These are phyloP conservation scores for Ellobium chinense DNA, from an alignment of 2,888 invertebrate genomes.

Conservation along the genomic window DNA sequence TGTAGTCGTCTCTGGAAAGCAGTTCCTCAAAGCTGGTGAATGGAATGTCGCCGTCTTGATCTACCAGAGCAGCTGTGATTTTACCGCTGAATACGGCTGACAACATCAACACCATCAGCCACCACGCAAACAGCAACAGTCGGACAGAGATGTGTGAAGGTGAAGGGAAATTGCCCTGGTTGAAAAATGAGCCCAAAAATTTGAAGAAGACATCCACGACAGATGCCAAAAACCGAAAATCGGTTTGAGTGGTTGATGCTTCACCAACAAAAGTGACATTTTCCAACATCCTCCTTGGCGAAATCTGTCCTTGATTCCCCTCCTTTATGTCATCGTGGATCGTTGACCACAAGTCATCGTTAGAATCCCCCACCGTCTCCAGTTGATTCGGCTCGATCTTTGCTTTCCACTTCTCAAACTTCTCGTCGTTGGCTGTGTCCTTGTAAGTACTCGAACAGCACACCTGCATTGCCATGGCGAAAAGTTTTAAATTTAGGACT, in stretches of 20 bases:
- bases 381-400: neutral
- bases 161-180: neutral
- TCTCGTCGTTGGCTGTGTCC: neutral
- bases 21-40: neutral
- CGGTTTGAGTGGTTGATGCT: neutral
- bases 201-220: neutral
- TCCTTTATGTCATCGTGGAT: neutral
- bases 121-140: neutral
- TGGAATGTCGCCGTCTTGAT: neutral
- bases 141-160: neutral
- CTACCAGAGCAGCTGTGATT: neutral
- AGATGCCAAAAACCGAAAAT: no score
- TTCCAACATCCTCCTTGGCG: neutral
- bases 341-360: neutral
- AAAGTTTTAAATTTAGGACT: no score
- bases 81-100: neutral
- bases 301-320: neutral
- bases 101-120: neutral
- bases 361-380: neutral
- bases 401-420: neutral
- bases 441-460: no score
- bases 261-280: neutral
- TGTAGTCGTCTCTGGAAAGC: neutral
- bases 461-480: no score
- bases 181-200: neutral